These are phyloP conservation scores for Pyxicephalus adspersus DNA, from an alignment of 2,113 vertebrate genomes.

Conservation along the genomic window DNA sequence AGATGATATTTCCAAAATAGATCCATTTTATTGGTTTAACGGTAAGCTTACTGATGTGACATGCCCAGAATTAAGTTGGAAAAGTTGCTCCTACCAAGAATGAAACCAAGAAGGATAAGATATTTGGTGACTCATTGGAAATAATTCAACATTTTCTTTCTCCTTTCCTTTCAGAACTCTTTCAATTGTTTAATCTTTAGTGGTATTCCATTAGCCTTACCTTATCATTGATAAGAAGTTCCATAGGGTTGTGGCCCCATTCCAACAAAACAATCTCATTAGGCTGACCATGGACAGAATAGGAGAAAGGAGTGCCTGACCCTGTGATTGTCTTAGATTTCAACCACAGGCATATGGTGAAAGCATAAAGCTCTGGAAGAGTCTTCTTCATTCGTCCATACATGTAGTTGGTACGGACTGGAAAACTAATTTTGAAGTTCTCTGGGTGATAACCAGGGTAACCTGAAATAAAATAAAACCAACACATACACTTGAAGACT, in stretches of 20 bases:
- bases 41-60: too few relatives aligned
- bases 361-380: slow-evolving; percentile 91
- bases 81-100: too few relatives aligned
- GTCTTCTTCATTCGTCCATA: slow-evolving; percentile 87
- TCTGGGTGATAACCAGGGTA: slow-evolving; percentile 78
- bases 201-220: slow-evolving; percentile 62
- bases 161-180: too few relatives aligned
- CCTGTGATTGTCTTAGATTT: slow-evolving; percentile 76
- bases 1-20: too few relatives aligned
- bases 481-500: too few relatives aligned
- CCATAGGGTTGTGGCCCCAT: slow-evolving; percentile 87
- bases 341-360: slow-evolving; percentile 92
- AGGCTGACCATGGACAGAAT: slow-evolving; percentile 87
- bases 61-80: too few relatives aligned
- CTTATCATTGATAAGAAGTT: slow-evolving; percentile 97
- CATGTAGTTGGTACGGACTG: slow-evolving; percentile 95
- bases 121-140: too few relatives aligned
- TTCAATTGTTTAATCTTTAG: too few relatives aligned
- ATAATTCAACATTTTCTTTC: too few relatives aligned
- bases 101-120: too few relatives aligned
- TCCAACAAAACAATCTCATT: slow-evolving; percentile 94
- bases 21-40: too few relatives aligned
- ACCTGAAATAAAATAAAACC: slow-evolving; percentile 49
- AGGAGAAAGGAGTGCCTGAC: slow-evolving; percentile 95
- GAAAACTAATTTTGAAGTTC: slow-evolving; percentile 89